These are phyloP conservation scores for Nudaria mundana DNA, from an alignment of 2,888 invertebrate species.

Conservation along the genomic window DNA sequence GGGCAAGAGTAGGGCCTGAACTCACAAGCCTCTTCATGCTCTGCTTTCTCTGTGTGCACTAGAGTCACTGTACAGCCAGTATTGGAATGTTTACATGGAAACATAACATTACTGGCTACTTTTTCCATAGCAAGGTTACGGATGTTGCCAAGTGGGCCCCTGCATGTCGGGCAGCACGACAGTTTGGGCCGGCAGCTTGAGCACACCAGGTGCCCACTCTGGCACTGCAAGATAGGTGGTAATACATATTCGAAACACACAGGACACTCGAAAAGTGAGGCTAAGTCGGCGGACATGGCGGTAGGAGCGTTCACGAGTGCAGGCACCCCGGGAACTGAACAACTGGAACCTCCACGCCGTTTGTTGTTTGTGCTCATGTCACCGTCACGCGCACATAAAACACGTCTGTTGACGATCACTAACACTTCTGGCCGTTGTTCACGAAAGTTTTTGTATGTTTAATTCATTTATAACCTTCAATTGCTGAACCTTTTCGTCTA, in stretches of 20 bases:
- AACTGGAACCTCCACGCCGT: constrained; percentile 79
- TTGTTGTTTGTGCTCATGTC: constrained; percentile 81
- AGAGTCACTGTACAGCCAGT: constrained; percentile 96
- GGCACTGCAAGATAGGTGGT: constrained; percentile 99
- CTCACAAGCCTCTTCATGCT: constrained; percentile 99
- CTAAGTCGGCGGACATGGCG: constrained; percentile 91
- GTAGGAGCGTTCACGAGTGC: constrained; percentile 81
- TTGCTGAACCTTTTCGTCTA: constrained; percentile 65
- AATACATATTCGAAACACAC: constrained; percentile 99
- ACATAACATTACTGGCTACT: constrained; percentile 98
- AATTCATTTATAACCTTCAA: constrained; percentile 74
- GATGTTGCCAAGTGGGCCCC: constrained; percentile 98
- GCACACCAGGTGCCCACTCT: constrained; percentile 99
- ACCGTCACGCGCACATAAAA: constrained; percentile 73
- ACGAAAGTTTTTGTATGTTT: constrained; percentile 29
- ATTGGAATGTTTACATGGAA: constrained; percentile 98
- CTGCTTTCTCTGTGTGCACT: constrained; percentile 98
- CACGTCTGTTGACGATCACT: constrained; percentile 60
- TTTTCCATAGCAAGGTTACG: constrained; percentile 99
- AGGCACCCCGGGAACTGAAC: constrained; percentile 75
- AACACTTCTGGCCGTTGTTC: constrained; percentile 38
- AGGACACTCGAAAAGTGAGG: constrained; percentile 96
- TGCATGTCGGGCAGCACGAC: constrained; percentile 98
- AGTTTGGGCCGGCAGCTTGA: constrained; percentile 98
- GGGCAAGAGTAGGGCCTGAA: constrained; percentile 99